Evolutionary conservation across 1,140 invertebrate genomes (phyloP), one percentile per base, ranked within the genome.

Genomic region (Anastrepha obliqua): DNA sequence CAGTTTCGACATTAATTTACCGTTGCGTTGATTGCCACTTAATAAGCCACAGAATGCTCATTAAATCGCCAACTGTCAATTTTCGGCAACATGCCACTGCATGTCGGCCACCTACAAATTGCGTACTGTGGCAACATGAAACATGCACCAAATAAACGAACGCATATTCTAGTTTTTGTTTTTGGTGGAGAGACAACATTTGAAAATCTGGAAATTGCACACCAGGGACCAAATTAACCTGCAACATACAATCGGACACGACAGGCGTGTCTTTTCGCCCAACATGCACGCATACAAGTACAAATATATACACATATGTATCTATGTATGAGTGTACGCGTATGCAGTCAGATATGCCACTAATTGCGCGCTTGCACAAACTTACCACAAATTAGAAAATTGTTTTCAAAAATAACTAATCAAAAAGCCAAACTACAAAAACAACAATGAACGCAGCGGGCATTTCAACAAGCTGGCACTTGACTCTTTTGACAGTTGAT

Each of bases 61-160:
- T 81, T 81, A 81, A 81, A 81, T 55, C 74, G 74, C 74, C 74
- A 81, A 81, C 74, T 81, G 74, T 81, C 74, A 81, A 81, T 81
- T 55, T 81, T 17, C 15, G 55, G 15, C n/a, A 81, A 29, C 74
- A 81, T 47, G 3, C 47, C 15, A 81, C 42, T 47, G 44, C 2
- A 74, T 70, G 17, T 62, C 1, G 9, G 64, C 64, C 29, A 67
- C 64, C 64, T 67, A 67, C 64, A 67, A 39, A 15, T 39, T 29
- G n/a, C 20, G 29, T 67, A 0, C 17, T 29, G 64, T 39, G 64
- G n/a, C 64, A 67, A 62, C 64, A 67, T 67, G 64, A 67, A 39
- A 67, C 29, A 9, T 17, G 60, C 29, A 67, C 7, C 64, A 67
- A 67, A 9, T 3, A 29, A 39, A 39, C 29, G 3, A 7, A 29